Evolutionary conservation across 2,888 invertebrate species (phyloP).

Genomic region (Acronicta psi): DNA sequence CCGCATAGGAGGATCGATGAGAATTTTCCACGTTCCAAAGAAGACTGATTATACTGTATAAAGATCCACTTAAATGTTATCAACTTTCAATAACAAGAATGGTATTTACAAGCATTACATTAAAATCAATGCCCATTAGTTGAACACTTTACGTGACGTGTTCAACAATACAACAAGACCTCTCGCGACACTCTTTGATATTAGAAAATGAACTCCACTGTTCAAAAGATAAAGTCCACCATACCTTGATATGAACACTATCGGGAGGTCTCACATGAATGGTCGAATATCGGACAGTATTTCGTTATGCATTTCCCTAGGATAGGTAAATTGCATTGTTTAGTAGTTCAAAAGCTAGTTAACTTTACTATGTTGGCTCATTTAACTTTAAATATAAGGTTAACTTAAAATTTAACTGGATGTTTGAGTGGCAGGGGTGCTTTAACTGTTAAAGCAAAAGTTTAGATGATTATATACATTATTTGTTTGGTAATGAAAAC

Average conservation of each 20-base stretch:
- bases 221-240: background rate
- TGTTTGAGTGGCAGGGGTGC: slow-evolving; percentile 16
- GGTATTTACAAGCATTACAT: slow-evolving; percentile 47
- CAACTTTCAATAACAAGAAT: slow-evolving; percentile 29
- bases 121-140: slow-evolving; percentile 61
- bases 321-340: slow-evolving; percentile 63
- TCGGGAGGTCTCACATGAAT: slow-evolving; percentile 12
- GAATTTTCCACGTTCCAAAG: too few species aligned
- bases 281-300: slow-evolving; percentile 44
- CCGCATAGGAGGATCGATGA: too few species aligned
- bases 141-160: slow-evolving; percentile 54
- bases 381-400: slow-evolving; percentile 34
- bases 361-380: slow-evolving; percentile 39
- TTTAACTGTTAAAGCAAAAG: slow-evolving; percentile 8
- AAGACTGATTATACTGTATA: too few species aligned
- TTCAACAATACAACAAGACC: slow-evolving; percentile 19
- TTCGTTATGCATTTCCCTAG: slow-evolving; percentile 55
- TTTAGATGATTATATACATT: slow-evolving; percentile 15
- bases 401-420: slow-evolving; percentile 37
- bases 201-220: slow-evolving; percentile 8
- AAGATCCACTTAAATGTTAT: background rate
- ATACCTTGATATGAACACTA: slow-evolving; percentile 4
- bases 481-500: background rate
- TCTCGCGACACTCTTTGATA: slow-evolving; percentile 13
- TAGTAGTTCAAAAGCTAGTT: slow-evolving; percentile 56